These are phyloP conservation scores for Limenitis camilla DNA, from an alignment of 2,888 invertebrate species.

Conservation along the genomic window DNA sequence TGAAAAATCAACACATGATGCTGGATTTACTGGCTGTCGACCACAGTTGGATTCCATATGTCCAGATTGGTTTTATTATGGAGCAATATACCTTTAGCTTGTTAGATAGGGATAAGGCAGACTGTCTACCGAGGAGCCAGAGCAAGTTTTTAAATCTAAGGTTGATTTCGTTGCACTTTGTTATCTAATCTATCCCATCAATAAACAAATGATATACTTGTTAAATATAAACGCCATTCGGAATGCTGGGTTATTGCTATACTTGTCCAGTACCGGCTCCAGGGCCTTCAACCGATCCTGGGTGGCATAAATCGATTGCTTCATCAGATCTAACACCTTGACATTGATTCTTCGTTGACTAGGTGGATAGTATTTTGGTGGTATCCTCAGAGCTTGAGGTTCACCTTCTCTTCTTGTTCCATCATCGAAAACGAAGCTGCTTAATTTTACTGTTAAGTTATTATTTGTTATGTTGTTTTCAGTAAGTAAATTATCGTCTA, in stretches of 20 bases:
- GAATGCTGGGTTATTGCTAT: slow-evolving; percentile 16
- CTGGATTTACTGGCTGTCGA: no score
- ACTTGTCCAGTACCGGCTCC: slow-evolving; percentile 16
- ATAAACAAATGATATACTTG: background rate
- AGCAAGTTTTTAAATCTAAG: no score
- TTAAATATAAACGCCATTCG: slow-evolving; percentile 28
- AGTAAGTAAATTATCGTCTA: background rate
- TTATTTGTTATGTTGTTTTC: slow-evolving; percentile 18
- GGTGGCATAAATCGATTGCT: slow-evolving; percentile 32
- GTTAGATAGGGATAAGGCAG: no score
- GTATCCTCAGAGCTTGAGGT: background rate
- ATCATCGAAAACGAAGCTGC: slow-evolving; percentile 21
- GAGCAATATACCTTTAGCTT: no score
- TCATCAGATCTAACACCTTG: slow-evolving; percentile 32
- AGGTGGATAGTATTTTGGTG: background rate
- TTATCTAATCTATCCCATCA: no score
- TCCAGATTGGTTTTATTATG: no score
- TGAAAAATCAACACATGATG: no score
- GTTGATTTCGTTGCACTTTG: no score
- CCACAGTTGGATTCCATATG: no score
- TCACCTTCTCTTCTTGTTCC: background rate
- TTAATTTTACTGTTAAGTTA: slow-evolving; percentile 2
- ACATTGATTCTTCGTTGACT: slow-evolving; percentile 4
- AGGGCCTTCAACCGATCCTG: slow-evolving; percentile 31
- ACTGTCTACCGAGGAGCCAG: no score